Conservation (phyloP, 2,113 vertebrate species). For the Saccopteryx leptura region DNA sequence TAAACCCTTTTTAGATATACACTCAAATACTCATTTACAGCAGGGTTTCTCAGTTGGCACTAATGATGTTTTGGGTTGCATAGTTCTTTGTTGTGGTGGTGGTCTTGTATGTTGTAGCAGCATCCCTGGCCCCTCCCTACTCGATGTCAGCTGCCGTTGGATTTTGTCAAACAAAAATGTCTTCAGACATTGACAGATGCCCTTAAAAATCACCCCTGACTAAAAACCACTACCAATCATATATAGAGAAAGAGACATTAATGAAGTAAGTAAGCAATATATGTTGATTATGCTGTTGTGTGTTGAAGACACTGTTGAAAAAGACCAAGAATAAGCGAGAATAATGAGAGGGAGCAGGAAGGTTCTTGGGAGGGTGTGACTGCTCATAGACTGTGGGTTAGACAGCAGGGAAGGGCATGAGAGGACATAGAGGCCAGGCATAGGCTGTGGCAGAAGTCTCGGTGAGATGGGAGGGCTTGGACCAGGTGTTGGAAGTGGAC, state of each 20-base stretch:
- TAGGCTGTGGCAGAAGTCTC: not conserved
- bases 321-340: not conserved
- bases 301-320: not conserved
- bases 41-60: not conserved
- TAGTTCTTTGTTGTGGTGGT: not conserved
- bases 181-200: not conserved
- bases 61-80: not conserved
- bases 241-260: not conserved
- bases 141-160: not conserved
- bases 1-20: not conserved
- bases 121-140: not conserved
- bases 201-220: not conserved
- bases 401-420: not conserved
- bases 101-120: not conserved
- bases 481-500: no score
- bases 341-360: not conserved
- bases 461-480: not conserved
- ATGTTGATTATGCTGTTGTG: no score
- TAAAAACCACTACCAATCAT: not conserved
- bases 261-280: not conserved
- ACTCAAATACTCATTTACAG: not conserved
- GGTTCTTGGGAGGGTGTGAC: not conserved
- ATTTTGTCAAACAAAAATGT: not conserved
- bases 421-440: not conserved
- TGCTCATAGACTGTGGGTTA: fast-evolving